Base-by-base conservation (phyloP, 2,888 invertebrate species). In the Bombylius major region DNA sequence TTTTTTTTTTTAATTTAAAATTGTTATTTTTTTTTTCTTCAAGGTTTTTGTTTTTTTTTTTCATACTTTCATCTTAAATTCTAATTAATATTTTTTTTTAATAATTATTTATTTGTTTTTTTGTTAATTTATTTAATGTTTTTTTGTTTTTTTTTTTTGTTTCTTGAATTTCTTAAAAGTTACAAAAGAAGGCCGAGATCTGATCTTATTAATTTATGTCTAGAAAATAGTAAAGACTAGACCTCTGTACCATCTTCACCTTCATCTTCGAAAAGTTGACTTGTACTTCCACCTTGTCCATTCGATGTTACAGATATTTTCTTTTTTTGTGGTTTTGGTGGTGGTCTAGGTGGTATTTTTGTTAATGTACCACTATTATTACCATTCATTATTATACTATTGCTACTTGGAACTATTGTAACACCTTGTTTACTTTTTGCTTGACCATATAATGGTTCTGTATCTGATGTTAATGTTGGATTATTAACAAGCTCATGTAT, bases 171-270 rank as follows among this genome's bases (percentile, higher is more conserved):
- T n/a, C 50, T 51, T 47, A 55, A 6, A 33, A 55, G 42, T 47
- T 55, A 55, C 50, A n/a, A 46, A 50, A 44, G 31, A 51, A 42
- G 55, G 51, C 55, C 42, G 47, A 47, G 42, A 36, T 50, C 54
- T 46, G 12, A 46, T 34, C 47, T 42, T 32, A 36, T 14, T 50
- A 46, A 50, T 50, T 44, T 46, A 50, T 46, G 34, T 47, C 50
- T 23, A 33, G 46, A 11, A 11, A 11, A 11, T 11, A 42, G 4
- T 11, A 11, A 42, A 42, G 7, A 42, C 11, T 74, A 88, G 78
- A 90, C 90, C 78, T 90, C 90, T 65, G 90, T 90, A 62, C 90
- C 90, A 64, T 90, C 89, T 69, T 90, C 90, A 36, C 89, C 88
- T 74, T 90, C 90, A 70, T 90, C 90, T 70, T 90, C 89, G 68